Base-by-base conservation (phyloP, 92 coral and sea anemone genomes). In the Epizoanthus ramosus region DNA sequence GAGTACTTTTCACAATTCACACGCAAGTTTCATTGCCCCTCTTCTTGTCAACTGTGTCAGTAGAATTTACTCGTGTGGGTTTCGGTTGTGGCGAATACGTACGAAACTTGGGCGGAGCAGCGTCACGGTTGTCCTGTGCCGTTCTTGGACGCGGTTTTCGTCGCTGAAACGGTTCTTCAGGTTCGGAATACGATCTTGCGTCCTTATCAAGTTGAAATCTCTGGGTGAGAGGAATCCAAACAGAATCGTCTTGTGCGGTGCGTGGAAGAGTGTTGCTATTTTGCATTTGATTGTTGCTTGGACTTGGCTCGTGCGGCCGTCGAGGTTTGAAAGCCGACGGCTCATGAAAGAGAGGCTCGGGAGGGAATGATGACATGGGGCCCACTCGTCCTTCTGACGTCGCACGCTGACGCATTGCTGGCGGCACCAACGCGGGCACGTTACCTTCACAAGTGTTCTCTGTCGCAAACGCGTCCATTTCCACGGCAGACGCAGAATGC, bases 221-320 rank as follows among this genome's bases (percentile, higher is more conserved):
- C 68, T 88, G 91, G 75, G 92, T 71, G 22, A 93, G 93, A 19
- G 98, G 98, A 15, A 93, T 94, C 98, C 98, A 93, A 43, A 94
- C 93, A 81, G 93, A 93, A 63, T 87, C 89, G 80, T 85, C 87
- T 73, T 86, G 87, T 33, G 77, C 63, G 31, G 61, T 37, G 53
- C 71, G 82, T n/a, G 79, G 56, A 56, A 41, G 87, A 70, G 85
- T 74, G 53, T 76, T 87, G 74, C 74, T 75, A 73, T 63, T 87
- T 58, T 28, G 95, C 85, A 68, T 94, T 95, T 41, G 97, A 89
- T 50, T 89, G 92, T 7, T 93, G 91, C 7, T 23, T 3, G 71
- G 71, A 33, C 58, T 25, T 4, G 70, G 82, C 10, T 77, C 82
- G 7, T 77, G 82, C 33, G 82, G 82, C 58, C 82, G 57, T 3